Conservation (phyloP, 2,888 invertebrate species). For the Dione juno region DNA sequence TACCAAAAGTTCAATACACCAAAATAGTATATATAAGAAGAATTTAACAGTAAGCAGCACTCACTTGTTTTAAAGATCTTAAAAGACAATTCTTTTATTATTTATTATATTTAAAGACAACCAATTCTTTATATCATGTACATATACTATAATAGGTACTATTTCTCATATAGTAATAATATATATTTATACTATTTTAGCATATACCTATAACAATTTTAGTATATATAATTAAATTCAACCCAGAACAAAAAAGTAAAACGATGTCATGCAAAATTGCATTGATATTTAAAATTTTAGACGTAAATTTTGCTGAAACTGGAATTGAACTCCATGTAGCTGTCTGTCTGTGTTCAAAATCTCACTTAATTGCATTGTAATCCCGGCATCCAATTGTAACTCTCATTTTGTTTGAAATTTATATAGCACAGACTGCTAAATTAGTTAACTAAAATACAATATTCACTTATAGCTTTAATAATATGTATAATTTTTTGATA, state of each 20-base stretch:
- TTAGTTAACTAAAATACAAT: constrained; percentile 38
- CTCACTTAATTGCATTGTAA: constrained; percentile 48
- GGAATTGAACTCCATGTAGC: constrained; percentile 39
- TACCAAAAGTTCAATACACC: too few relatives aligned
- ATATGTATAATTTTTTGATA: background rate
- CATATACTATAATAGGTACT: too few relatives aligned
- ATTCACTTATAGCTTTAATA: background rate
- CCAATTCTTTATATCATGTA: too few relatives aligned
- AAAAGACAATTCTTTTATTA: too few relatives aligned
- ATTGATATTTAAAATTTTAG: constrained; percentile 4
- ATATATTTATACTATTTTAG: too few relatives aligned
- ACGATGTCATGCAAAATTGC: background rate
- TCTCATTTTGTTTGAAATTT: constrained; percentile 49
- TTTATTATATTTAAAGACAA: too few relatives aligned
- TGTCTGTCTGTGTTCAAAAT: constrained; percentile 44
- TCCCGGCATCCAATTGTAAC: constrained; percentile 45
- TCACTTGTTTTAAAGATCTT: too few relatives aligned
- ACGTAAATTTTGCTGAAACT: constrained; percentile 30
- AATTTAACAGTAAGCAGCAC: too few relatives aligned
- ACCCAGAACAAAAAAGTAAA: background rate
- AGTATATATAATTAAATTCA: too few relatives aligned
- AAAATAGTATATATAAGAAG: too few relatives aligned
- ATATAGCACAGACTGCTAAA: constrained; percentile 46
- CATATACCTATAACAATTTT: too few relatives aligned
- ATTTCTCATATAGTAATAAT: too few relatives aligned